Conservation (phyloP, 2,797 vertebrate genomes). For the Psittacula derbiana region DNA sequence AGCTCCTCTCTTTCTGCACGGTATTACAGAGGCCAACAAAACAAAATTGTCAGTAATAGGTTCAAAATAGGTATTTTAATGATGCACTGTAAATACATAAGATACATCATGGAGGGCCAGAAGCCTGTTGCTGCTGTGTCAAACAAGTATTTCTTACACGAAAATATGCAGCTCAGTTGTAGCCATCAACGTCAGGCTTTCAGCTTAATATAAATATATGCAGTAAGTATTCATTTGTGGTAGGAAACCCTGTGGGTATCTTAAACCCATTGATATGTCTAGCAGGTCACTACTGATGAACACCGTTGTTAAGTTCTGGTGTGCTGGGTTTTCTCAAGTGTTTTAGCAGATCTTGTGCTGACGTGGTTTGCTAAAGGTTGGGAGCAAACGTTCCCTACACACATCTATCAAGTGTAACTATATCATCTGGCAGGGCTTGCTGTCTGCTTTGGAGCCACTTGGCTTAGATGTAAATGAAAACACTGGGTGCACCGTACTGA, state of each 20-base stretch:
- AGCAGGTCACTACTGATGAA: background rate
- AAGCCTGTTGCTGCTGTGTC: background rate
- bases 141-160: background rate
- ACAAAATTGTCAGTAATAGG: background rate
- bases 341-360: background rate
- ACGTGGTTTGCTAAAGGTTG: accelerated
- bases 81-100: background rate
- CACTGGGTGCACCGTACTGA: background rate
- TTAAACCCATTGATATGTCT: background rate
- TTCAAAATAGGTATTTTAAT: background rate
- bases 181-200: background rate
- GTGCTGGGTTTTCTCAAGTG: background rate
- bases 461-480: background rate
- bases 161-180: background rate
- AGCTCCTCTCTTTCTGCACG: background rate
- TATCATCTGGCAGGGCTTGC: background rate
- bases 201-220: background rate
- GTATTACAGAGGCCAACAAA: background rate
- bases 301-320: background rate
- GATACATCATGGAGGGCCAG: background rate
- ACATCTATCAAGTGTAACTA: background rate
- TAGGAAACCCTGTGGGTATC: background rate
- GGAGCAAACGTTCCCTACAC: background rate
- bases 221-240: background rate
- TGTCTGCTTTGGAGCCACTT: accelerated